Conservation (phyloP, 2,888 invertebrate genomes). For the Drosophila quasianomalipes region DNA sequence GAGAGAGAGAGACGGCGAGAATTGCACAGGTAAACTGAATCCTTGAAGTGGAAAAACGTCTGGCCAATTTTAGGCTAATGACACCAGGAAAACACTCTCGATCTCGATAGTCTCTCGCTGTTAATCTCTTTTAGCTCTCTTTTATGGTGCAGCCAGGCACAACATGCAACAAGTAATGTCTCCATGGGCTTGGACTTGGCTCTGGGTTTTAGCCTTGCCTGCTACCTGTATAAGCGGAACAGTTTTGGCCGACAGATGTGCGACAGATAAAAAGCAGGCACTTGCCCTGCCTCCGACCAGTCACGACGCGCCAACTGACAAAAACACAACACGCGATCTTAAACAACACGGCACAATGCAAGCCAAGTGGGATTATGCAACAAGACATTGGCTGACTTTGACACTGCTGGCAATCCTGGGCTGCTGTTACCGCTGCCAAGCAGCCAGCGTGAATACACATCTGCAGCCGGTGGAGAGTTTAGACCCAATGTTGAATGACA, state of each 20-base stretch:
- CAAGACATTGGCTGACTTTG: constrained; percentile 30
- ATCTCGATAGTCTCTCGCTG: constrained; percentile 22
- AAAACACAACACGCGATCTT: constrained; percentile 59
- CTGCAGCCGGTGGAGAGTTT: constrained; percentile 31
- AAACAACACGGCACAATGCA: constrained; percentile 45
- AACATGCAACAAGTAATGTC: constrained; percentile 27
- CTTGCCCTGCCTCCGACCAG: constrained; percentile 61
- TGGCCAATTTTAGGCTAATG: constrained; percentile 74
- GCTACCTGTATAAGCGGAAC: constrained; percentile 64
- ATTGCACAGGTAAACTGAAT: constrained; percentile 35
- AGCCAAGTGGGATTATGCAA: constrained; percentile 43
- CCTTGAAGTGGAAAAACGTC: constrained; percentile 68
- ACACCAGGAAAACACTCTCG: constrained; percentile 75
- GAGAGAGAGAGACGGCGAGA: background rate
- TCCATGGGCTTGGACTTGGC: background rate
- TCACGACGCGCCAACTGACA: constrained; percentile 57
- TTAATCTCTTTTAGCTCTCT: constrained; percentile 34
- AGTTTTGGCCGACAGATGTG: constrained; percentile 50
- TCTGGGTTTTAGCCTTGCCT: constrained; percentile 19
- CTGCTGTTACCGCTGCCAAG: constrained; percentile 5
- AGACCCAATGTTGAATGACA: constrained; percentile 32
- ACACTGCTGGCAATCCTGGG: constrained; percentile 14
- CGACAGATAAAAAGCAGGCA: constrained; percentile 70
- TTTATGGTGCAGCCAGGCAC: constrained; percentile 73
- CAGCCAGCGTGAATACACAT: constrained; percentile 50